Conservation (phyloP, 2,113 vertebrate species). For the Urocitellus parryii region DNA sequence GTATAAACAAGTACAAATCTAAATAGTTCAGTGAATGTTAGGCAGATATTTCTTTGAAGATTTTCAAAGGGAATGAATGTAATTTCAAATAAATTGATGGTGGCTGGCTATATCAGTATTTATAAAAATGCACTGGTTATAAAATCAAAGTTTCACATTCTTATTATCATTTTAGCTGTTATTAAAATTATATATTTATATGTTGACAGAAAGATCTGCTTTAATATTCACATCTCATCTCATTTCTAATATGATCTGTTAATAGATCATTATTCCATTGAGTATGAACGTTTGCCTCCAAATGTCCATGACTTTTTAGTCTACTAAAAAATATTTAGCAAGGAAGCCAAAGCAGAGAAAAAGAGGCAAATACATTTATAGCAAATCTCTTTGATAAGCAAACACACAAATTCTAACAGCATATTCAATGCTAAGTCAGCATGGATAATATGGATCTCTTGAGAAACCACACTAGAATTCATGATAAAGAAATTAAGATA, state of each 20-base stretch:
- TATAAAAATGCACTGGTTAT: not conserved
- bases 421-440: not conserved
- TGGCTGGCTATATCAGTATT: not conserved
- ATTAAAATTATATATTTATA: not conserved
- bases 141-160: not conserved
- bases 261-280: not conserved
- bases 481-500: not conserved
- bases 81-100: conserved; percentile 29
- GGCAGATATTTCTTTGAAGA: not conserved
- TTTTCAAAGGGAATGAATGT: not conserved
- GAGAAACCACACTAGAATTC: not conserved
- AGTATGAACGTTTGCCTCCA: not conserved
- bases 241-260: not conserved
- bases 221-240: not conserved
- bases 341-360: not conserved
- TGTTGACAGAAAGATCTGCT: not conserved
- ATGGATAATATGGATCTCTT: not conserved
- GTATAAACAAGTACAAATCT: not conserved
- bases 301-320: not conserved
- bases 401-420: not conserved
- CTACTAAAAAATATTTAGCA: not conserved
- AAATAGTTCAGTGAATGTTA: not conserved
- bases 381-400: not conserved
- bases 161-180: not conserved
- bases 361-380: not conserved